Evolutionary conservation across 2,888 invertebrate species (phyloP).

Genomic region (Eupithecia dodoneata): DNA sequence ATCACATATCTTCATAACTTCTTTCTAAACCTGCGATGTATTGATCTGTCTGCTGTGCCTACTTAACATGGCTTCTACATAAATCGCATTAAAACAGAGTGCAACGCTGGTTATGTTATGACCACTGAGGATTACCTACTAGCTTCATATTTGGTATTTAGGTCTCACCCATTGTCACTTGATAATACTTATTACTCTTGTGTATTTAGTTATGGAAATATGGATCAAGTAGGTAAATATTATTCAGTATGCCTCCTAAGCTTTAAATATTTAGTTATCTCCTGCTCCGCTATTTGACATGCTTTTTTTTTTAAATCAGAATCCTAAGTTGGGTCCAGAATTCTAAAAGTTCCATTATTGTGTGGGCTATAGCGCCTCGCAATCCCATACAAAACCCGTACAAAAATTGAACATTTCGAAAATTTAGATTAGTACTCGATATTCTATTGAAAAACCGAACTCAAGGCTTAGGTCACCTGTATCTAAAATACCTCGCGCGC

Average conservation of each 20-base stretch:
- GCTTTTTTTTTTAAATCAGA: neutral
- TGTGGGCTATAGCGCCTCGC: neutral
- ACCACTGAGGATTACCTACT: conserved; percentile 21
- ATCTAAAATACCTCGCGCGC: neutral
- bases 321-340: neutral
- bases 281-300: neutral
- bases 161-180: neutral
- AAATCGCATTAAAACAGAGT: conserved; percentile 32
- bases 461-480: neutral
- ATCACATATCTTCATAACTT: neutral
- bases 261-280: neutral
- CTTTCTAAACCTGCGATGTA: conserved; percentile 14
- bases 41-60: conserved; percentile 21
- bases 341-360: neutral
- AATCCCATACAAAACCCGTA: neutral
- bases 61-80: conserved; percentile 33
- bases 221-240: neutral
- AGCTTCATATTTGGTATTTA: conserved; percentile 17
- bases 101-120: conserved; percentile 19
- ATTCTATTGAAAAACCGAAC: neutral
- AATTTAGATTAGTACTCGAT: neutral
- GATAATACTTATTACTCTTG: neutral
- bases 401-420: neutral
- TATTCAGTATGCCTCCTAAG: neutral
- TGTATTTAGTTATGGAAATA: neutral